These are phyloP conservation scores for Pachypanchax playfairii DNA, from an alignment of 2,113 vertebrate genomes.

Conservation along the genomic window DNA sequence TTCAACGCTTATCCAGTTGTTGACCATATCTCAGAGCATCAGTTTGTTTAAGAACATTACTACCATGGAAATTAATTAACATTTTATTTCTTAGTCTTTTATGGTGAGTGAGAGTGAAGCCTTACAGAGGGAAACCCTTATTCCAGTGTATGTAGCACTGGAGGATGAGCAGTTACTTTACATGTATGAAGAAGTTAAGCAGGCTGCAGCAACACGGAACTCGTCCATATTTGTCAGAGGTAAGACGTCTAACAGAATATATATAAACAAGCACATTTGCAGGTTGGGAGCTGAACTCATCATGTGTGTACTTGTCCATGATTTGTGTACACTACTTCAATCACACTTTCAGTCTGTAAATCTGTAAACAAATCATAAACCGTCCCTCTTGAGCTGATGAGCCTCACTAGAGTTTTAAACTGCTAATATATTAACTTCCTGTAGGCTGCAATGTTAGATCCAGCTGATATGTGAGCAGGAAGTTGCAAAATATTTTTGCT, in stretches of 20 bases:
- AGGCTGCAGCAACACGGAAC: slow-evolving; percentile 67
- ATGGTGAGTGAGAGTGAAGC: slow-evolving; percentile 75
- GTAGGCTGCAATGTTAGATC: too few relatives aligned
- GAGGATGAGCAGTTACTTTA: slow-evolving; percentile 81
- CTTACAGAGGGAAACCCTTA: slow-evolving; percentile 69
- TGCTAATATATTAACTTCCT: too few relatives aligned
- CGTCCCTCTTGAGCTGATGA: too few relatives aligned
- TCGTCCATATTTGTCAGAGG: slow-evolving; percentile 78
- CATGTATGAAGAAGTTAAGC: slow-evolving; percentile 82
- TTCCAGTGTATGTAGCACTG: slow-evolving; percentile 77
- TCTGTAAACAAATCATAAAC: too few relatives aligned
- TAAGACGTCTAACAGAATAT: slow-evolving; percentile 31
- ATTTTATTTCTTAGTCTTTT: slow-evolving; percentile 69
- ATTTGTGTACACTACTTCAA: too few relatives aligned
- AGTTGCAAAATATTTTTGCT: too few relatives aligned
- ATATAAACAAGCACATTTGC: too few relatives aligned
- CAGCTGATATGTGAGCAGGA: too few relatives aligned
- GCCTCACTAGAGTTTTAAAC: too few relatives aligned
- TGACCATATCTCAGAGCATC: not conserved
- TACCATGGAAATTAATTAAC: not conserved
- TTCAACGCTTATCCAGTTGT: not conserved
- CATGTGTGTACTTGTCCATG: too few relatives aligned
- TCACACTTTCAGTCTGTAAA: too few relatives aligned
- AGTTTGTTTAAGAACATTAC: not conserved
- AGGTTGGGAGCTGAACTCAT: too few relatives aligned